Percentiles rank a stretch among this genome's conserved stretches.
phyloP scores from a whole-genome alignment of 2,113 vertebrate species.

The Rhinolophus sinicus region DNA sequence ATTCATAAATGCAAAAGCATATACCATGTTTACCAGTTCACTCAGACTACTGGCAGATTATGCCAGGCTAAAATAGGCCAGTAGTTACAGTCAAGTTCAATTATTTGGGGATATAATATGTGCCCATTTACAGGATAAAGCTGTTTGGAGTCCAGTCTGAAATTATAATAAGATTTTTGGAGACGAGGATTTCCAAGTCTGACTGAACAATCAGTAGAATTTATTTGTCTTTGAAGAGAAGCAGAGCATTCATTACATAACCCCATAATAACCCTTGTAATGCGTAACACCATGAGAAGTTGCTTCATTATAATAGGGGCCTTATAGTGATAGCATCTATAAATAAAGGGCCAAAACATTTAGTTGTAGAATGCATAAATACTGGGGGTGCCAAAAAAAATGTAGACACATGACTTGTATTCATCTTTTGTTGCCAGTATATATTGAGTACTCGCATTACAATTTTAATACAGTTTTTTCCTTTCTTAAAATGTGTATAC shows the following conservation, averaged over 20 bases:
- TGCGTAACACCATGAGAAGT: not conserved
- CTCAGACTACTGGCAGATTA: conserved; percentile 18
- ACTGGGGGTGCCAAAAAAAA: no score
- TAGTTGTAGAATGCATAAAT: conserved; percentile 44
- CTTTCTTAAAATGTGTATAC: no score
- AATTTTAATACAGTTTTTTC: no score
- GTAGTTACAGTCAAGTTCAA: conserved; percentile 21
- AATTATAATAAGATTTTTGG: conserved; percentile 44
- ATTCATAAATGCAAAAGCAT: conserved; percentile 34
- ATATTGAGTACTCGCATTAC: no score
- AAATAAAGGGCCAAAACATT: conserved; percentile 26
- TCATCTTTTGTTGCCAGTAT: no score
- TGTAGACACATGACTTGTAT: no score
- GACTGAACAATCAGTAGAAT: conserved; percentile 37
- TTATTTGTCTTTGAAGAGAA: conserved; percentile 55
- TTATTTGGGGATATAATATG: conserved; percentile 28
- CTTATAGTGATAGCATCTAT: conserved; percentile 22
- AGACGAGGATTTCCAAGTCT: conserved; percentile 55
- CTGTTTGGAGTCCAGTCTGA: conserved; percentile 36
- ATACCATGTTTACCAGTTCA: conserved; percentile 38
- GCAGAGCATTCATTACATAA: conserved; percentile 34
- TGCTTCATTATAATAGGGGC: not conserved
- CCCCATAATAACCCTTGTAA: not conserved
- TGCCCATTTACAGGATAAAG: conserved; percentile 42
- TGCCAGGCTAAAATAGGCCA: not conserved